Conservation (phyloP, 30 jellyfish, hydroid and myxozoan genomes). For the Pseudorhiza aurosa region DNA sequence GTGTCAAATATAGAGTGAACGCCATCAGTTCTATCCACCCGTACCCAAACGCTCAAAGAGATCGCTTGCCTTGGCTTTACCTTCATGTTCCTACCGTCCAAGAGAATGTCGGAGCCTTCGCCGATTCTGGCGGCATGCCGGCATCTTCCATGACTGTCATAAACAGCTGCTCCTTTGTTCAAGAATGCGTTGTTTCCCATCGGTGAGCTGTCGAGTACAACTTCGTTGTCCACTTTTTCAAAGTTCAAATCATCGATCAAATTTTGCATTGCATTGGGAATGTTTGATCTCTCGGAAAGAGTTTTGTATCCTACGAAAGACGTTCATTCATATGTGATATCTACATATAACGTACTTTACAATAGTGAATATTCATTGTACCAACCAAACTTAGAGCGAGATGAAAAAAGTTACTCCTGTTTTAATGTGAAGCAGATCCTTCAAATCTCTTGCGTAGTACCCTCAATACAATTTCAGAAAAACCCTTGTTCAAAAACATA, state of each 20-base stretch:
- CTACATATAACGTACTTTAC: too few relatives aligned
- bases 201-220: slow-evolving; percentile 86
- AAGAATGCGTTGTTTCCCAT: slow-evolving; percentile 89
- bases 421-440: too few relatives aligned
- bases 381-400: too few relatives aligned
- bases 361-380: too few relatives aligned
- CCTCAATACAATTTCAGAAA: not conserved
- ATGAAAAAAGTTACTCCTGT: too few relatives aligned
- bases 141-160: slow-evolving; percentile 96
- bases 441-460: too few relatives aligned
- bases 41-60: slow-evolving; percentile 83
- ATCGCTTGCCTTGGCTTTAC: slow-evolving; percentile 92
- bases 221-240: slow-evolving; percentile 88
- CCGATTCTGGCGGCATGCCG: slow-evolving; percentile 90
- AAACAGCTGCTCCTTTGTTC: slow-evolving; percentile 88
- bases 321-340: too few relatives aligned
- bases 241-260: slow-evolving; percentile 78
- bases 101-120: slow-evolving; percentile 81
- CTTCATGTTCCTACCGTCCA: slow-evolving; percentile 93
- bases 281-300: slow-evolving; percentile 71
- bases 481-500: not conserved
- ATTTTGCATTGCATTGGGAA: slow-evolving; percentile 74
- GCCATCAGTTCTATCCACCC: slow-evolving; percentile 84
- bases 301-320: slow-evolving; percentile 3
- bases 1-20: slow-evolving; percentile 97